Base-by-base conservation (phyloP, 1,140 invertebrate species). In the Tetramorium simillimum region DNA sequence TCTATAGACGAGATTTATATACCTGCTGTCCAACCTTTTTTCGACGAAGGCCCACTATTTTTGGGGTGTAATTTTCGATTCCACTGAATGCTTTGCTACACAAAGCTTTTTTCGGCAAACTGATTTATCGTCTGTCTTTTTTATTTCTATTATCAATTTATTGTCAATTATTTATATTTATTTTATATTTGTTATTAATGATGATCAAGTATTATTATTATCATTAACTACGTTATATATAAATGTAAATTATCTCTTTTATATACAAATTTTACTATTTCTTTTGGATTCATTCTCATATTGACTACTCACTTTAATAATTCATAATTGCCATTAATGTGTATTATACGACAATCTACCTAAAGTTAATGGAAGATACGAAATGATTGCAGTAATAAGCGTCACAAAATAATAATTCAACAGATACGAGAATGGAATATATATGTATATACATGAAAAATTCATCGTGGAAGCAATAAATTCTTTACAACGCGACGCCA, bases 11-110 rank as follows among this genome's bases (percentile, higher is more conserved):
- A 77, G 78, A 90, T 91, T 90, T 90, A 87, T 87, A 77, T 89
- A 89, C 87, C 90, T 89, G 89, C 85, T 56, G 72, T 53, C 21
- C 84, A 63, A 88, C 87, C 88, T 88, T 88, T 86, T 72, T 70
- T 14, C 51, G 18, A 53, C 37, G 43, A 9, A 51, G 12, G 18
- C 49, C 67, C n/a, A 62, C 69, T 56, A 60, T 62, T 81, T 62
- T 76, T 67, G 12, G 56, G 12, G 10, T 4, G 7, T 49, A 51
- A 37, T 51, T 62, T 12, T 28, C 7, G 37, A n/a, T 24, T 65
- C 7, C 28, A 16, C 18, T 49, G 87, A 88, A 73, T 63, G 28
- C 28, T 18, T 3, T 3, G 46, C 49, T 24, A 46, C 53, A 63
- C 7, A 82, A 81, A 76, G 67, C 51, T 56, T 69, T 70, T n/a